Evolutionary conservation across 2,113 vertebrate genomes (phyloP), one percentile per base, ranked within the genome.

Genomic region (Rhinichthys klamathensis): DNA sequence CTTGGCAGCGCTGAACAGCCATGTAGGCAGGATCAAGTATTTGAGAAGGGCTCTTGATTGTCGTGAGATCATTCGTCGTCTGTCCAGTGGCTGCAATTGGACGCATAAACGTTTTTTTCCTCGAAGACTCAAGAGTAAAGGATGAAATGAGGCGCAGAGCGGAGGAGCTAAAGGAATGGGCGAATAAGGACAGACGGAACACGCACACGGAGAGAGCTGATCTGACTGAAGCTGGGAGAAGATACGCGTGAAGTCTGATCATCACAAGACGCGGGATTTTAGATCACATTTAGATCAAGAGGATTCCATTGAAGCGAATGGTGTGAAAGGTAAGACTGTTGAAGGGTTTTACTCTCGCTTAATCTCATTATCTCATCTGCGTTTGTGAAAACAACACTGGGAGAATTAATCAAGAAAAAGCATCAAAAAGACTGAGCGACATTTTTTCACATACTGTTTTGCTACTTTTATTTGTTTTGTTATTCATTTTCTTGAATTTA

Each of bases 241-340:
- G 46, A 58, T 54, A 46, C 58, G 49, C 35, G 73, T 56, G 80
- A 27, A 75, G 58, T 49, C 30, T 51, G 35, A 46, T 32, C 61
- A 56, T 87, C 12, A 54, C 35, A 30, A 65, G 60, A 70, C 21
- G 6, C 49, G 82, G 30, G 78, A 60, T 11, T 74, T 60, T 51
- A 30, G 51, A 82, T 11, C 80, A 16, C 80, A 58, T 79, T 44
- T 61, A 58, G 67, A 83, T 75, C n/a, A 67, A 61, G 56, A 25
- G 80, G 84, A 86, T 88, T 84, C 74, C 13, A 21, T 25, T 67
- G 2, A 46, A 13, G 56, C 78, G 87, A 25, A 80, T 88, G 80
- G 44, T 88, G 80, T 84, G 49, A 25, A 82, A 88, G 87, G 87
- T 88, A 88, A 83, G 74, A 21, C 15, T 2, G 67, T 35, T 18